phyloP scores from a whole-genome alignment of 2,888 invertebrate species.

The Macaria notata region DNA sequence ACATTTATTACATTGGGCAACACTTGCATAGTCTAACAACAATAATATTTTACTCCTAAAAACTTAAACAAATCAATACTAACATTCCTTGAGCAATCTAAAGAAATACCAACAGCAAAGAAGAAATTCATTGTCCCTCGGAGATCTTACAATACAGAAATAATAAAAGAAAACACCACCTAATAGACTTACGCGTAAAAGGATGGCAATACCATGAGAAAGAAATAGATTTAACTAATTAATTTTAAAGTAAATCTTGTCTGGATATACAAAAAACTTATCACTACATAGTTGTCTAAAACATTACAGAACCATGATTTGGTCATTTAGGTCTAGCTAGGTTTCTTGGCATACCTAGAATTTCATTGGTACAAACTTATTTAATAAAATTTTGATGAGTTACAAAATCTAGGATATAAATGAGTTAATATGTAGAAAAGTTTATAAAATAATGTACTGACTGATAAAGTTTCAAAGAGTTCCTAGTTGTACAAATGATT shows the following conservation, averaged over 20 bases:
- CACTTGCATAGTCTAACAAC: constrained; percentile 30
- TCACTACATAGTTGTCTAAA: constrained; percentile 36
- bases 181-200: constrained; percentile 26
- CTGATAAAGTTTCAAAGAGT: too few relatives aligned
- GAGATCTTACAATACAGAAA: constrained; percentile 55
- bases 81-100: constrained; percentile 69
- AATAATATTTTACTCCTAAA: constrained; percentile 20
- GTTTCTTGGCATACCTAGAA: background rate
- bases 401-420: too few relatives aligned
- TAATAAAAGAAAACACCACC: constrained; percentile 41
- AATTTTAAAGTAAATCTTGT: constrained; percentile 43
- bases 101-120: constrained; percentile 36
- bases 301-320: constrained; percentile 11
- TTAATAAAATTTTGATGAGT: too few relatives aligned
- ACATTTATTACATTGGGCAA: constrained; percentile 22
- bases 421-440: too few relatives aligned
- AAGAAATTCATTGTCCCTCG: constrained; percentile 65
- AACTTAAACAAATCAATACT: constrained; percentile 35
- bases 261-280: constrained; percentile 53
- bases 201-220: constrained; percentile 41
- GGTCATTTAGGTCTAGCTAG: background rate
- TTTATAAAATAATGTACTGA: too few relatives aligned
- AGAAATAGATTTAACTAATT: constrained; percentile 50
- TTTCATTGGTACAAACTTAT: too few relatives aligned
- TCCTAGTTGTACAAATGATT: too few relatives aligned